A percentile compares a stretch with the other conserved stretches of the same genome.
Evolutionary conservation across 2,113 vertebrate genomes (phyloP).

Genomic region (Rattus norvegicus): GRCr8 NC_086037.1:66311001-66311500

Average conservation of each 20-base stretch:
- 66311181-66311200: accelerated
- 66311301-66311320: background rate
- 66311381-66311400: background rate
- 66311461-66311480: background rate
- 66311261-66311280: accelerated
- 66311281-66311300: background rate
- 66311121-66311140: background rate
- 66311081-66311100: background rate
- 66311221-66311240: accelerated
- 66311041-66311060: background rate
- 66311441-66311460: accelerated
- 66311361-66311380: background rate
- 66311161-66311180: background rate
- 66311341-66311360: too few relatives aligned
- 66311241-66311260: background rate
- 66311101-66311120: too few relatives aligned
- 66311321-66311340: too few relatives aligned
- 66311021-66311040: background rate
- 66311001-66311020: background rate
- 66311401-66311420: background rate
- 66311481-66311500: too few relatives aligned
- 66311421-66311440: accelerated
- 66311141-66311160: accelerated
- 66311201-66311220: background rate
- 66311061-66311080: background rate